These are phyloP conservation scores for Drosophila orena DNA, from an alignment of 1,140 invertebrate species.

Conservation along the genomic window DNA sequence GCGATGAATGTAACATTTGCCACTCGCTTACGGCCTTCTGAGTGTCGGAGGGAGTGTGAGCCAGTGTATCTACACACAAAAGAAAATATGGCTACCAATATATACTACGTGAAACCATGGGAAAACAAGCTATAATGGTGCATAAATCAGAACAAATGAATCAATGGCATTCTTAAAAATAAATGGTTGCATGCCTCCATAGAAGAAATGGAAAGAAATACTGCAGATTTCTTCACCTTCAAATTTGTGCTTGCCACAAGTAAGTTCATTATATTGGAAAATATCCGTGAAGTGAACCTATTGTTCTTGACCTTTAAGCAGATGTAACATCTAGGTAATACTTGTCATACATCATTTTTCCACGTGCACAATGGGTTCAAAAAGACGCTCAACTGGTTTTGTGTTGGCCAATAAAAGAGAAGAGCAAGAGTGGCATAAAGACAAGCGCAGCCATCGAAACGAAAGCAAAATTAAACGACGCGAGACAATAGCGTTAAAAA, in stretches of 20 bases:
- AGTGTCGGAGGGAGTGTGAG: slow-evolving; percentile 8
- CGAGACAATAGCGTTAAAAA: slow-evolving; percentile 71
- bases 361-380: slow-evolving; percentile 33
- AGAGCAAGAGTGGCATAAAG: slow-evolving; percentile 21
- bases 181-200: no score
- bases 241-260: no score
- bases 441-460: slow-evolving; percentile 43
- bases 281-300: no score
- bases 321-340: no score
- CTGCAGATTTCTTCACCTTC: no score
- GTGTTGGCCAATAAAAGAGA: slow-evolving; percentile 64
- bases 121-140: not conserved
- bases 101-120: not conserved
- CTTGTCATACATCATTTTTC: not conserved
- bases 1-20: slow-evolving; percentile 48
- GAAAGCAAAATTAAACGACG: slow-evolving; percentile 71
- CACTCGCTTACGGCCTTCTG: slow-evolving; percentile 24
- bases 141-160: not conserved
- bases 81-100: not conserved
- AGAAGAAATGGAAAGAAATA: no score
- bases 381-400: slow-evolving; percentile 70
- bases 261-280: no score
- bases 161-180: not conserved
- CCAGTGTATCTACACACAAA: slow-evolving; percentile 11
- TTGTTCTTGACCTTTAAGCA: no score